These are phyloP conservation scores for Phocoena phocoena DNA, from an alignment of 2,113 vertebrate genomes.

Conservation along the genomic window DNA sequence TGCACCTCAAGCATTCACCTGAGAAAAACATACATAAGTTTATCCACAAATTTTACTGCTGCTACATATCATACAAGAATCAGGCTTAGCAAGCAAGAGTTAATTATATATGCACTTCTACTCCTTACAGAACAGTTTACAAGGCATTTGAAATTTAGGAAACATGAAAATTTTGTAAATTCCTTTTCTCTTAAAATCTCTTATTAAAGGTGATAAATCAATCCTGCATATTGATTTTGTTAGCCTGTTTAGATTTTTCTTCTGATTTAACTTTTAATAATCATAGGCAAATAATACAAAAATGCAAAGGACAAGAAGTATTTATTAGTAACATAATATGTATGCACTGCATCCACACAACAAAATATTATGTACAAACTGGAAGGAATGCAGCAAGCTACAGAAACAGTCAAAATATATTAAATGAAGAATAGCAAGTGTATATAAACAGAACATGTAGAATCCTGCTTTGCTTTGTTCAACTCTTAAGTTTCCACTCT, in stretches of 20 bases:
- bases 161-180: background rate
- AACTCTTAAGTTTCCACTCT: background rate
- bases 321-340: background rate
- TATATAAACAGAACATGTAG: background rate
- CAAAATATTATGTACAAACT: background rate
- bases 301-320: background rate
- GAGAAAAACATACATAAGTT: slow-evolving; percentile 56
- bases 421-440: background rate
- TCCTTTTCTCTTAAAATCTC: background rate
- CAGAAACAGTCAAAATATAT: background rate
- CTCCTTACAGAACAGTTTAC: background rate
- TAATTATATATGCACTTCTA: background rate
- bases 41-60: background rate
- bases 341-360: background rate
- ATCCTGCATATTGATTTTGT: background rate
- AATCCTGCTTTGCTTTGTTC: background rate
- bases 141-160: background rate
- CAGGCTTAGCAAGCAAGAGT: background rate
- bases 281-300: background rate
- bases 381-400: background rate
- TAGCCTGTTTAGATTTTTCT: background rate
- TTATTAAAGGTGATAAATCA: background rate
- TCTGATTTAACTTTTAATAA: background rate
- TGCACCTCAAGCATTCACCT: slow-evolving; percentile 98
- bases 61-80: background rate